Conservation (phyloP, 2,888 invertebrate genomes). For the Cremastinae sp. region DNA sequence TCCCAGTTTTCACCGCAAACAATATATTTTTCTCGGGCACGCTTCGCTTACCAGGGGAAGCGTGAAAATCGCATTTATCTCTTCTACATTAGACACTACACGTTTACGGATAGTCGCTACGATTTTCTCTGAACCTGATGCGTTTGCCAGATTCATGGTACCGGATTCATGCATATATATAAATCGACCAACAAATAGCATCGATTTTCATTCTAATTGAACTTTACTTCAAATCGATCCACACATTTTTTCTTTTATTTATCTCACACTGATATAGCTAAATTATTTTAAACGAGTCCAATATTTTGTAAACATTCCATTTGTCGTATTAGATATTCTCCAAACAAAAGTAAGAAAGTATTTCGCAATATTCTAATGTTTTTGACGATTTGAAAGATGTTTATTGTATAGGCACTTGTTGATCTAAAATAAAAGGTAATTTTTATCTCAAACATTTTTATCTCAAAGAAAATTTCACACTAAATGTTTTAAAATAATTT, state of each 20-base stretch:
- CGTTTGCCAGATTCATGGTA: slow-evolving; percentile 31
- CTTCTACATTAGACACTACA: slow-evolving; percentile 68
- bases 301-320: too few species aligned
- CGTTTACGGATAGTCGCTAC: slow-evolving; percentile 42
- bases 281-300: too few species aligned
- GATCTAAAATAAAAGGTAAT: too few species aligned
- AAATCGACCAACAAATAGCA: background rate
- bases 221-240: slow-evolving; percentile 1
- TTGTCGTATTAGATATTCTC: too few species aligned
- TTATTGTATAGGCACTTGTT: too few species aligned
- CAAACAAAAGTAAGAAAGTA: too few species aligned
- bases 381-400: too few species aligned
- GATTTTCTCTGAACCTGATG: slow-evolving; percentile 30
- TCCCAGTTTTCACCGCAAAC: slow-evolving; percentile 70
- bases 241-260: slow-evolving; percentile 1
- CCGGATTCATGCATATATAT: slow-evolving; percentile 42
- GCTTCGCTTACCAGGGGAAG: slow-evolving; percentile 62
- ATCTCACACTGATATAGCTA: too few species aligned
- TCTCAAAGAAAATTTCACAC: too few species aligned
- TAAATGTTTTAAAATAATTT: too few species aligned
- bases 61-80: slow-evolving; percentile 72
- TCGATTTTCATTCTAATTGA: slow-evolving; percentile 8
- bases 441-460: too few species aligned
- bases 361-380: too few species aligned
- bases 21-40: slow-evolving; percentile 70